Evolutionary conservation across 64 coral and sea anemone genomes (phyloP).

Genomic region (Stichodactyla mertensii): DNA sequence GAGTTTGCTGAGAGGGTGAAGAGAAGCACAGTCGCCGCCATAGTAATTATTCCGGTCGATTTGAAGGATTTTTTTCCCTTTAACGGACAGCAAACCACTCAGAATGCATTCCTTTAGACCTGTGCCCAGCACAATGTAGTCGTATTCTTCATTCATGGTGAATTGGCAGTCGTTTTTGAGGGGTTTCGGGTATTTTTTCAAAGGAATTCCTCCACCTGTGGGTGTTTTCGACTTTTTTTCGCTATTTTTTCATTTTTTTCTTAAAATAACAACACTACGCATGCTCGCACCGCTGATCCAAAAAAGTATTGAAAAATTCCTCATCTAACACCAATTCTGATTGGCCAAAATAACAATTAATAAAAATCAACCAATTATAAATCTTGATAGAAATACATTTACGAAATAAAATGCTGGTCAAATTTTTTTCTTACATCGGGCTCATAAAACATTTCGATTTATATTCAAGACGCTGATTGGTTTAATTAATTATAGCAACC

Average conservation of each 20-base stretch:
- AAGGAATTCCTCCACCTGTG: slow-evolving; percentile 10
- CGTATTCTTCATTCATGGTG: slow-evolving; percentile 85
- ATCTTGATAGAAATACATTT: not conserved
- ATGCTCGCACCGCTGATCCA: not conserved
- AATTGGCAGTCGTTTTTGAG: not conserved
- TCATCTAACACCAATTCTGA: not conserved
- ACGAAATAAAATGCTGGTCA: not conserved
- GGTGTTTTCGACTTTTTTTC: not conserved
- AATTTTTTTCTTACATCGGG: not conserved
- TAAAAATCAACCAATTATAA: not conserved
- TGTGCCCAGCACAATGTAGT: slow-evolving; percentile 82
- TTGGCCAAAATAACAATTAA: not conserved
- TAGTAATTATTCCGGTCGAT: slow-evolving; percentile 80
- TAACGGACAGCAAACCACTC: slow-evolving; percentile 73
- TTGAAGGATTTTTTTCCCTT: slow-evolving; percentile 70
- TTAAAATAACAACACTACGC: not conserved
- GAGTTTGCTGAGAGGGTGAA: slow-evolving; percentile 59
- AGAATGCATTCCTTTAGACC: slow-evolving; percentile 93
- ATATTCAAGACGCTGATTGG: not conserved
- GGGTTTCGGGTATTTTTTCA: not conserved
- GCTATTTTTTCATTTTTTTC: not conserved
- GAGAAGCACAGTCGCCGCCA: slow-evolving; percentile 72
- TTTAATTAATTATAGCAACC: not conserved
- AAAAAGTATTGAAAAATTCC: not conserved
- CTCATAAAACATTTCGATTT: not conserved